These are phyloP conservation scores for Hippoglossus stenolepis DNA, from an alignment of 2,113 vertebrate genomes.

Conservation along the genomic window DNA sequence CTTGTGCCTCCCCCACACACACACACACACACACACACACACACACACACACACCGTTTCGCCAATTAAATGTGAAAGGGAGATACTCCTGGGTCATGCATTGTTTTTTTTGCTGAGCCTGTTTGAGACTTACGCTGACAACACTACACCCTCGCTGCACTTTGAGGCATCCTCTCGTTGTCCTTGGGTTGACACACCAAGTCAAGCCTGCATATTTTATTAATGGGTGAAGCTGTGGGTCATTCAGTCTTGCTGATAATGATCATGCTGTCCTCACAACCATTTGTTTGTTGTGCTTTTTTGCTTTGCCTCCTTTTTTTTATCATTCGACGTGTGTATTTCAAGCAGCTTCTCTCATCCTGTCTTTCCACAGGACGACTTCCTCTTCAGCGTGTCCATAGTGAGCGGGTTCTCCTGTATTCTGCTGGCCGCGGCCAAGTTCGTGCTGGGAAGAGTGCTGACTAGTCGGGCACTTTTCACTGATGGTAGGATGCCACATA, in stretches of 20 bases:
- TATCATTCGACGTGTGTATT: neutral
- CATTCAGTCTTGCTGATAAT: slow-evolving; percentile 6
- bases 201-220: slow-evolving; percentile 36
- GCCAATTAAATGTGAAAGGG: slow-evolving; percentile 54
- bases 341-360: neutral
- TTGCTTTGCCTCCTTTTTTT: neutral
- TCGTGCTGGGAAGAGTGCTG: slow-evolving; percentile 94
- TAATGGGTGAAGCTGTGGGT: slow-evolving; percentile 33
- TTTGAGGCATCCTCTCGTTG: slow-evolving; percentile 32
- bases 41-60: too few relatives aligned
- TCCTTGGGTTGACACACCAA: slow-evolving; percentile 46
- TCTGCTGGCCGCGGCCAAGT: slow-evolving; percentile 92
- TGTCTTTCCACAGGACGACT: slow-evolving; percentile 87
- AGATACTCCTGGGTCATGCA: slow-evolving; percentile 28
- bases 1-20: too few relatives aligned
- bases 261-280: neutral
- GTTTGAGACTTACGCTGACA: slow-evolving; percentile 32
- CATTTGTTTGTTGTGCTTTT: neutral
- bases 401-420: slow-evolving; percentile 94
- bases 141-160: slow-evolving; percentile 20
- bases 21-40: too few relatives aligned
- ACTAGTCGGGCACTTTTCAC: slow-evolving; percentile 98
- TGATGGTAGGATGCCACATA: slow-evolving; percentile 84
- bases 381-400: slow-evolving; percentile 96
- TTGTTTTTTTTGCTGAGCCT: slow-evolving; percentile 58